Evolutionary conservation across 2,113 vertebrate genomes (phyloP), one percentile per base, ranked within the genome.

Genomic region (Channa argus): DNA sequence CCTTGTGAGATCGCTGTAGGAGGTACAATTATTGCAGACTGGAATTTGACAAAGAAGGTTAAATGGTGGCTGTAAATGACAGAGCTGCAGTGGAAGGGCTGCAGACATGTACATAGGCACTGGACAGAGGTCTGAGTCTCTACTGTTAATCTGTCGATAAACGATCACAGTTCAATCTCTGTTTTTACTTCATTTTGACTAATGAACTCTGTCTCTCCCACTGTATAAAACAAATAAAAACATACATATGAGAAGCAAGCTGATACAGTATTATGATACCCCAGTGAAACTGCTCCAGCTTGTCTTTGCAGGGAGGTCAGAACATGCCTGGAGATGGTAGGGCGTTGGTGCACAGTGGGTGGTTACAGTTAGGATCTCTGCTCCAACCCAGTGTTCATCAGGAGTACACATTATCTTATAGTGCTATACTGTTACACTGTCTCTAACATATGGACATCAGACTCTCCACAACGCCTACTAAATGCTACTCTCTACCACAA

Each of bases 11-110:
- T 86, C 64, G 39, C 74, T 71, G 70, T 81, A 77, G 86, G 88
- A 87, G 90, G 79, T 90, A 56, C 86, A 87, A 86, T 91, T 86
- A 86, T 84, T 76, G 74, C 79, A 51, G 60, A 60, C 58, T 77
- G 80, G 86, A 86, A 85, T 84, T 60, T 71, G 80, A 86, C 82
- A 80, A 62, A 77, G 62, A 74, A 50, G 68, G 63, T 68, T 76
- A 71, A 76, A 79, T 24, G 68, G 53, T 56, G 62, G 56, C 67
- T 74, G 13, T 50, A 84, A 90, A 92, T 91, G 88, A 92, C 33
- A 89, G 89, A 92, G 83, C 72, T 84, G 68, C 77, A 38, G 62
- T 67, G 53, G 83, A 77, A 77, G 71, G 39, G 43, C 67, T 82
- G 67, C 38, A 84, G 73, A 87, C 71, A 24, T 24, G 46, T 51